phyloP scores from a whole-genome alignment of 2,797 vertebrate genomes.

The Enteromius mattozi region DNA sequence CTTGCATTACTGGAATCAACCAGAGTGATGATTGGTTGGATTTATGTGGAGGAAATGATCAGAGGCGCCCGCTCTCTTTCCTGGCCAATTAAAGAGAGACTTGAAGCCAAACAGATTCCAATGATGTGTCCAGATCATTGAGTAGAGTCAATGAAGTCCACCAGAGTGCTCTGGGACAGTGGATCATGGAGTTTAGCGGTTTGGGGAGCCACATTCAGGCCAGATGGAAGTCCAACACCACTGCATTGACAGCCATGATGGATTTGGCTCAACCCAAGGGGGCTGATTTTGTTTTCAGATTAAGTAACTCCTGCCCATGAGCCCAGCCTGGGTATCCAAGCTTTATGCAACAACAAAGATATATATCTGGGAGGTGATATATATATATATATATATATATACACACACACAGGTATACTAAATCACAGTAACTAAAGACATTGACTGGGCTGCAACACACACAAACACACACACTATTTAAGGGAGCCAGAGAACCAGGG shows the following conservation, averaged over 20 bases:
- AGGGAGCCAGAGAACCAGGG: constrained; percentile 16
- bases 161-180: constrained; percentile 16
- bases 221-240: constrained; percentile 31
- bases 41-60: constrained; percentile 20
- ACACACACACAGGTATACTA: background rate
- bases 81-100: constrained; percentile 23
- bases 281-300: constrained; percentile 34
- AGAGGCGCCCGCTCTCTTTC: constrained; percentile 31
- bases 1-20: constrained; percentile 12
- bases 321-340: constrained; percentile 8
- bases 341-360: constrained; percentile 17
- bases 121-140: constrained; percentile 31
- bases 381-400: background rate
- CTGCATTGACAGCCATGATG: constrained; percentile 40
- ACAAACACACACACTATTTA: constrained; percentile 26
- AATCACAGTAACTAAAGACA: constrained; percentile 21
- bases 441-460: constrained; percentile 9
- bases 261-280: constrained; percentile 32
- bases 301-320: constrained; percentile 11
- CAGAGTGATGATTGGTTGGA: background rate
- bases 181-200: constrained; percentile 32
- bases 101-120: constrained; percentile 46
- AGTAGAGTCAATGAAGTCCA: constrained; percentile 40
- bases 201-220: constrained; percentile 27
- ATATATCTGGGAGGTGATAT: constrained; percentile 22